Conservation (phyloP, 2,797 vertebrate genomes). For the Phaenicophaeus curvirostris region DNA sequence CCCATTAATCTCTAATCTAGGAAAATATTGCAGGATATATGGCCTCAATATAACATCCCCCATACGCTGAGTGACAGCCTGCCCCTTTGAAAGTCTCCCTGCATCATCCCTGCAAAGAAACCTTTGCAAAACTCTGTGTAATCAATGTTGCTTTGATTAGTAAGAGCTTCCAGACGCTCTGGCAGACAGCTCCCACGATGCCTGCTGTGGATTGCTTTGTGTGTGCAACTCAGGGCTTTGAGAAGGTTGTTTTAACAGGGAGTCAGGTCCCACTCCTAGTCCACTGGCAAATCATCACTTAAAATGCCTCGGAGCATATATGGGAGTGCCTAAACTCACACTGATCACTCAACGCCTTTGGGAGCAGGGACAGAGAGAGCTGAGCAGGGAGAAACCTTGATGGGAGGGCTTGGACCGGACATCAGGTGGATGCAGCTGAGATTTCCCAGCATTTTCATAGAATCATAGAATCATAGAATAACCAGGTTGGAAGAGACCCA, state of each 20-base stretch:
- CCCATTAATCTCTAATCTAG: slow-evolving; percentile 66
- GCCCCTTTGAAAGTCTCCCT: slow-evolving; percentile 49
- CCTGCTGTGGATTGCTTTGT: slow-evolving; percentile 14
- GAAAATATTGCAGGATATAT: slow-evolving; percentile 55
- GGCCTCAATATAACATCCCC: slow-evolving; percentile 54
- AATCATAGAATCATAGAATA: too few relatives aligned
- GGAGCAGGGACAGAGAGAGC: not conserved
- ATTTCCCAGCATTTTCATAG: accelerated
- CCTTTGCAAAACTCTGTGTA: slow-evolving; percentile 36
- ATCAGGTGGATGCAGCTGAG: not conserved
- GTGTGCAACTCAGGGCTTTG: not conserved
- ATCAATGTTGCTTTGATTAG: slow-evolving; percentile 65
- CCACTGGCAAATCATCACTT: not conserved
- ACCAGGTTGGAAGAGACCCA: too few relatives aligned
- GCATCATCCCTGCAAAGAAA: slow-evolving; percentile 49
- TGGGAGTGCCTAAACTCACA: not conserved
- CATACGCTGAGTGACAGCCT: slow-evolving; percentile 57
- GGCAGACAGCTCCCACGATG: slow-evolving; percentile 19
- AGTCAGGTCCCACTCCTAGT: not conserved
- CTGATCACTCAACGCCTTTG: not conserved
- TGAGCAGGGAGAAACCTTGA: accelerated
- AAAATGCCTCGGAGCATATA: accelerated
- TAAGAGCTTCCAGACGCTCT: slow-evolving; percentile 41
- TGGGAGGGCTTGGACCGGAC: not conserved
- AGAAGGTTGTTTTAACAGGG: not conserved